Evolutionary conservation across 2,797 vertebrate genomes (phyloP), one percentile per base, ranked within the genome.

Genomic region (Sternarchorhynchus goeldii): DNA sequence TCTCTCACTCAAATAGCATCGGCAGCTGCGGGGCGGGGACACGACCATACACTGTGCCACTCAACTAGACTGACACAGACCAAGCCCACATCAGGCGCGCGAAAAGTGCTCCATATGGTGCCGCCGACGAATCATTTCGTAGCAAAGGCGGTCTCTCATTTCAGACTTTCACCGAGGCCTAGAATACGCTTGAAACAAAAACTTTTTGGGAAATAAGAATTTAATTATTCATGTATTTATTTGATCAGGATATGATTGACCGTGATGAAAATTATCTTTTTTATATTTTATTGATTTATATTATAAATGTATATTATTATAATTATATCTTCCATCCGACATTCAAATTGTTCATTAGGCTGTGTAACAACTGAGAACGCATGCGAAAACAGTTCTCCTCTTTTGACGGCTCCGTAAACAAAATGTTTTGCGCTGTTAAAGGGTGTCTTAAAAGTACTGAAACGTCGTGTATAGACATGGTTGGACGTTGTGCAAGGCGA

Each of bases 1-100:
- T 86, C 88, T 90, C 90, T 90, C 93, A 88, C 94, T 93, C 93
- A 93, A 95, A 95, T 95, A 95, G 94, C 93, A 92, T 93, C 93
- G 91, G 94, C 85, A 73, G 83, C 83, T 77, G 92, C 88, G 88
- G 87, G 92, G 91, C 87, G 90, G 90, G 85, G 85, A 76, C 85
- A 87, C 81, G 14, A 14, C 57, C 73, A 12, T 55, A 76, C 60
- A 81, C 21, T 81, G 21, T 82, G 89, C 89, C 91, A 88, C 76
- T 95, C 93, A 92, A 32, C 0, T 0, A 32, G 90, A 94, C 53
- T 79, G 93, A 89, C 94, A 85, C 85, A 4, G 21, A 12, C 0
- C 0, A 3, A 0, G 74, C 10, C 90, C 91, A 91, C 86, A 86
- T 14, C 18, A 0, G 17, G 8, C 0, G 8, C 8, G 21, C 5